Evolutionary conservation across 2,113 vertebrate genomes (phyloP).

Genomic region (Camelus bactrianus): DNA sequence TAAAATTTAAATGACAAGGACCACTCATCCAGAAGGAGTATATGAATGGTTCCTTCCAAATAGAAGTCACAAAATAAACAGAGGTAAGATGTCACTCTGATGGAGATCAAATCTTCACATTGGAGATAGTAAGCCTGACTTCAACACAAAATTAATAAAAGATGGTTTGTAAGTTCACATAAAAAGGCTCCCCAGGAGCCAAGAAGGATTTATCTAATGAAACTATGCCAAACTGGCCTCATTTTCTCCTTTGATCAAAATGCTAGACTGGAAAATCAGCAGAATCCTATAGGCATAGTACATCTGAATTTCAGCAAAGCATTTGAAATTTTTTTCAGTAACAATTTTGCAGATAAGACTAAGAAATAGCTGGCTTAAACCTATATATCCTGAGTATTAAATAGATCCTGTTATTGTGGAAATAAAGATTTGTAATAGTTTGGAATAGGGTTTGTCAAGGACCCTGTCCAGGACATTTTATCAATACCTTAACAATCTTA

Average conservation of each 20-base stretch:
- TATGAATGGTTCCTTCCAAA: background rate
- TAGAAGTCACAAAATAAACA: constrained; percentile 38
- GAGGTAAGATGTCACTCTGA: background rate
- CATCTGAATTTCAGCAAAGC: background rate
- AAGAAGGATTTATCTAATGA: background rate
- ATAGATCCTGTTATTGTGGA: background rate
- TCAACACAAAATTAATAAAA: background rate
- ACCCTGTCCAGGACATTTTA: background rate
- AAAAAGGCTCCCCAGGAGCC: background rate
- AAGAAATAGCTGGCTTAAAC: constrained; percentile 10
- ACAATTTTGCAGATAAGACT: constrained; percentile 36
- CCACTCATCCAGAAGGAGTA: background rate
- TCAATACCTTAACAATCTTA: constrained; percentile 39
- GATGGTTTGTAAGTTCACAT: background rate
- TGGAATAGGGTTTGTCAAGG: background rate
- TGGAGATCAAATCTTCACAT: background rate
- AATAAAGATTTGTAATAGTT: constrained; percentile 2
- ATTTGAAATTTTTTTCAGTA: constrained; percentile 47
- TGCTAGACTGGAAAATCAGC: background rate
- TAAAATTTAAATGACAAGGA: constrained; percentile 24
- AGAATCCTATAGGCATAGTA: background rate
- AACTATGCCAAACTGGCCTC: background rate
- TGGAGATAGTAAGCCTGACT: background rate
- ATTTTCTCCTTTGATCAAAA: background rate
- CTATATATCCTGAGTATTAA: background rate